These are phyloP conservation scores for Rhopalosiphum maidis DNA, from an alignment of 1,140 invertebrate genomes.

Conservation along the genomic window DNA sequence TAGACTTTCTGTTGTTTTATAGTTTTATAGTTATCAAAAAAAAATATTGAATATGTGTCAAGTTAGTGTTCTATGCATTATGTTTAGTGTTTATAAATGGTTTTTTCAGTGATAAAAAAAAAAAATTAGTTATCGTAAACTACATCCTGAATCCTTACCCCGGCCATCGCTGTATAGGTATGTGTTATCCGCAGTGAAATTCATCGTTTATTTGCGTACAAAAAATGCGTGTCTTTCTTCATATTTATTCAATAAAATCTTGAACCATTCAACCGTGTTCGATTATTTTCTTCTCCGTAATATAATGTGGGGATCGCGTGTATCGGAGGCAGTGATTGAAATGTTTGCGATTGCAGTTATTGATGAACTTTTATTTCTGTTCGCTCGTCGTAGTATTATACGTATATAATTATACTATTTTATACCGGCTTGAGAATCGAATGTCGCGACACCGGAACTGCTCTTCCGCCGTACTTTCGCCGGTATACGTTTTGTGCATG, in stretches of 20 bases:
- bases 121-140: too few species aligned
- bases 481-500: neutral
- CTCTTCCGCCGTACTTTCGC: neutral
- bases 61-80: too few species aligned
- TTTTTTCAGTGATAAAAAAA: too few species aligned
- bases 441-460: neutral
- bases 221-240: neutral
- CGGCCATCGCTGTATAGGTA: neutral
- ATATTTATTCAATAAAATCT: neutral
- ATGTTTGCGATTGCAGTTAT: neutral
- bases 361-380: neutral
- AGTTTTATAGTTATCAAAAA: too few species aligned
- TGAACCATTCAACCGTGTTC: neutral
- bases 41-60: too few species aligned
- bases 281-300: too few species aligned
- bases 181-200: neutral
- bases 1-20: too few species aligned
- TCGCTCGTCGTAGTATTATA: neutral
- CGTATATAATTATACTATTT: neutral
- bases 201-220: neutral
- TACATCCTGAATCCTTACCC: neutral
- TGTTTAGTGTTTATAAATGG: too few species aligned
- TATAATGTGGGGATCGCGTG: neutral
- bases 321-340: neutral
- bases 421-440: neutral